Conservation (phyloP, 2,113 vertebrate genomes). For the Stegastes partitus region DNA sequence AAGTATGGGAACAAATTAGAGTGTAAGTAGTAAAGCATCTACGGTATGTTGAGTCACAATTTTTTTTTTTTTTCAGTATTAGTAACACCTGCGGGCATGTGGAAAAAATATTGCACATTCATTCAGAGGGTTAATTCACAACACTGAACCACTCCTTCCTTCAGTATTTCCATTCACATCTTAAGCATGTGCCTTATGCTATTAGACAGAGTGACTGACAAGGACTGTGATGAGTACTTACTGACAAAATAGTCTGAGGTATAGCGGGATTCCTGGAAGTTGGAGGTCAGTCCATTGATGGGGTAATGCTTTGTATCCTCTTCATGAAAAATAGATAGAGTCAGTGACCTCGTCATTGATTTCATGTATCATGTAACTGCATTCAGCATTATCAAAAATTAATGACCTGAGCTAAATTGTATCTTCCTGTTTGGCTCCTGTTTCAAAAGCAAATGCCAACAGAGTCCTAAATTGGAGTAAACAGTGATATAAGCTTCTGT, state of each 20-base stretch:
- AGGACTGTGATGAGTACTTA: conserved; percentile 86
- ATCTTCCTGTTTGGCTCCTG: conserved; percentile 74
- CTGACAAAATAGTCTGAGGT: conserved; percentile 98
- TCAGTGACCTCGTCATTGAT: conserved; percentile 82
- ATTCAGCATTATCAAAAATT: conserved; percentile 80
- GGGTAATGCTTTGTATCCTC: conserved; percentile 95
- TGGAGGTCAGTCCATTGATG: conserved; percentile 89
- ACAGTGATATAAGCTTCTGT: conserved; percentile 1
- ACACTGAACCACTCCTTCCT: background rate
- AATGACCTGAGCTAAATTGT: conserved; percentile 72
- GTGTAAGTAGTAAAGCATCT: too few relatives aligned
- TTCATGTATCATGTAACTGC: conserved; percentile 81
- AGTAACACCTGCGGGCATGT: too few relatives aligned
- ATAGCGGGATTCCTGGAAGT: conserved; percentile 95
- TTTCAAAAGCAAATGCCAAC: conserved; percentile 67
- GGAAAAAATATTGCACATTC: too few relatives aligned
- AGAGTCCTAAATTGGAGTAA: conserved; percentile 22
- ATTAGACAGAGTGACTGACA: conserved; percentile 24
- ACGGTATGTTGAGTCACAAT: too few relatives aligned
- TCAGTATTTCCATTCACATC: conserved; percentile 29
- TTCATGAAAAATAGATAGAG: conserved; percentile 85
- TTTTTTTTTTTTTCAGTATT: too few relatives aligned
- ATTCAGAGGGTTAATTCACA: background rate
- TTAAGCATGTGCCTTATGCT: background rate
- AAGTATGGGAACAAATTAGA: too few relatives aligned